Conservation (phyloP, 2,797 vertebrate genomes). For the Gadopsis marmoratus region DNA sequence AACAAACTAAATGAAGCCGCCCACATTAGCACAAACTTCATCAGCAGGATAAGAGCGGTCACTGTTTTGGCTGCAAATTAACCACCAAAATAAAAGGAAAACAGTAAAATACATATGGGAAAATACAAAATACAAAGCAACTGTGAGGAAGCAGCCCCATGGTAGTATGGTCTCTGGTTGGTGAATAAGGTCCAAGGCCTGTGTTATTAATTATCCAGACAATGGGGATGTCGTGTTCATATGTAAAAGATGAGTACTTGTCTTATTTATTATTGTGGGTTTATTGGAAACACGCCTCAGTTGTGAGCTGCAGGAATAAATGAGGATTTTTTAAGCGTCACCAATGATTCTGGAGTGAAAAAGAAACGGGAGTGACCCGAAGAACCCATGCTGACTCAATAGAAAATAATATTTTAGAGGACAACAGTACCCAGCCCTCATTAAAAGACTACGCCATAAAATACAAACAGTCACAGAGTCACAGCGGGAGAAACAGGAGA, state of each 20-base stretch:
- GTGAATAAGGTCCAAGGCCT: conserved; percentile 1
- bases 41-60: conserved; percentile 12
- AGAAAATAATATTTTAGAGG: conserved; percentile 70
- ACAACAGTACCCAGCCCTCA: conserved; percentile 63
- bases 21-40: neutral
- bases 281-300: conserved; percentile 35
- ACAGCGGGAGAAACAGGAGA: conserved; percentile 60
- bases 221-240: conserved; percentile 34
- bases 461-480: conserved; percentile 61
- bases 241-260: conserved; percentile 10
- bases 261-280: conserved; percentile 32
- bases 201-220: conserved; percentile 45
- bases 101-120: conserved; percentile 4
- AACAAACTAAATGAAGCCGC: conserved; percentile 27
- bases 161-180: conserved; percentile 19
- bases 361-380: conserved; percentile 40
- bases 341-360: conserved; percentile 43
- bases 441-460: conserved; percentile 71
- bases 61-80: conserved; percentile 17
- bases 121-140: conserved; percentile 10
- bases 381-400: conserved; percentile 58
- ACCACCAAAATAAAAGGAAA: conserved; percentile 11
- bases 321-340: conserved; percentile 37
- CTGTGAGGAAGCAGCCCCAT: conserved; percentile 30
- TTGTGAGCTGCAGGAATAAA: conserved; percentile 45